Conservation (phyloP, 1,140 invertebrate species). For the Laupala kohalensis region DNA sequence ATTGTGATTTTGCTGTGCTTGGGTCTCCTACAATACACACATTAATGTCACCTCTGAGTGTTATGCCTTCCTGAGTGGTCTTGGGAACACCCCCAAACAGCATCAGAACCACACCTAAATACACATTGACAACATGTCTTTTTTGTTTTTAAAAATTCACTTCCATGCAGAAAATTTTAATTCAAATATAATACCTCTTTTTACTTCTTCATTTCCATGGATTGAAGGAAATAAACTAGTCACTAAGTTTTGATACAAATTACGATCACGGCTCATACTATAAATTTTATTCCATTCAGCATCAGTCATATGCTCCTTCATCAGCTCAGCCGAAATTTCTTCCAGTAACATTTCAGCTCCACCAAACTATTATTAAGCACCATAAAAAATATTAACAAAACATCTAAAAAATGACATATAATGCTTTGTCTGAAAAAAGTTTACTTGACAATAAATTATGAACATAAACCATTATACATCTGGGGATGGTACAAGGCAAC, state of each 20-base stretch:
- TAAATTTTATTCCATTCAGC: constrained; percentile 93
- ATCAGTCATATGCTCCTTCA: constrained; percentile 89
- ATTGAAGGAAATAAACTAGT: constrained; percentile 91
- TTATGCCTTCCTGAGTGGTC: constrained; percentile 74
- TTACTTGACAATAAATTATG: too few species aligned
- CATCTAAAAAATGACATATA: too few species aligned
- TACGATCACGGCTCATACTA: constrained; percentile 89
- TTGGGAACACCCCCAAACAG: constrained; percentile 96
- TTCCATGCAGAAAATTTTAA: too few species aligned
- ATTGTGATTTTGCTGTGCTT: constrained; percentile 95
- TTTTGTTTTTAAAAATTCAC: too few species aligned
- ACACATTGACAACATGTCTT: not conserved
- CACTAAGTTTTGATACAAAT: constrained; percentile 85
- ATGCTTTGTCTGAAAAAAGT: too few species aligned
- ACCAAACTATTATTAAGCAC: constrained; percentile 42
- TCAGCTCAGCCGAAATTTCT: constrained; percentile 76
- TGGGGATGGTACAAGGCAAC: too few species aligned
- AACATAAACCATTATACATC: too few species aligned
- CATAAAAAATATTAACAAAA: constrained; percentile 11
- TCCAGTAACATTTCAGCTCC: constrained; percentile 61
- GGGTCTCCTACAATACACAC: constrained; percentile 98
- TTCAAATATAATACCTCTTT: constrained; percentile 48
- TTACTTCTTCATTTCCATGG: constrained; percentile 97
- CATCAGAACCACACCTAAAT: constrained; percentile 73
- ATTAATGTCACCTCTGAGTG: constrained; percentile 85